Evolutionary conservation across 2,113 vertebrate genomes (phyloP).

Genomic region (Pyrgilauda ruficollis): DNA sequence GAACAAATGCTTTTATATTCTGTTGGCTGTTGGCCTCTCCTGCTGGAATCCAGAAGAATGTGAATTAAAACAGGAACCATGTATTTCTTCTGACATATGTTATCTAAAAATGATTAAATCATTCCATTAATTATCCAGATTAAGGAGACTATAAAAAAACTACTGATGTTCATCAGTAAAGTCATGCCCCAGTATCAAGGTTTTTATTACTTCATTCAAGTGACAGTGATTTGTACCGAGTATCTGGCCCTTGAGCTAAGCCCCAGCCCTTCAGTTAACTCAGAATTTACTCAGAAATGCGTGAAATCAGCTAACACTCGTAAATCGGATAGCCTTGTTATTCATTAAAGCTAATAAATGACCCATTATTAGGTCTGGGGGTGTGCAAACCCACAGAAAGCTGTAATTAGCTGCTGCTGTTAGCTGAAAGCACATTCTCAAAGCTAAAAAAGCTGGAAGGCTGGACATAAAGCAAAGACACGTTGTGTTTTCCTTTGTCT

Average conservation of each 20-base stretch:
- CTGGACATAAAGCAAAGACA: constrained; percentile 33
- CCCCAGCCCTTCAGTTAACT: background rate
- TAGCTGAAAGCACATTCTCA: background rate
- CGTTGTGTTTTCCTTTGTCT: constrained; percentile 40
- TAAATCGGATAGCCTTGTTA: constrained; percentile 45
- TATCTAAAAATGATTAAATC: constrained; percentile 14
- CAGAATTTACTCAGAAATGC: constrained; percentile 51
- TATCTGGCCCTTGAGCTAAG: constrained; percentile 4
- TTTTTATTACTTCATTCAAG: background rate
- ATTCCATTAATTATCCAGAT: constrained; percentile 18
- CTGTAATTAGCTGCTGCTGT: background rate
- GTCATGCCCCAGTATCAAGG: background rate
- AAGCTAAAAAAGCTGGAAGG: background rate
- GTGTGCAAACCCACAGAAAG: background rate
- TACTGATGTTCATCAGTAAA: background rate
- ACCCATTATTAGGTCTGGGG: constrained; percentile 47
- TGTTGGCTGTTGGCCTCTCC: background rate
- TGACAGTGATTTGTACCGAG: background rate
- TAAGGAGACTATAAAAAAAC: background rate
- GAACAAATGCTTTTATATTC: constrained; percentile 39
- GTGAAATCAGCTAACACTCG: constrained; percentile 45
- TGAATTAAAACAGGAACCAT: background rate
- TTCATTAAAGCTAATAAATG: constrained; percentile 64
- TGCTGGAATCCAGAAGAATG: constrained; percentile 18
- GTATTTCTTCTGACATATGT: background rate